Evolutionary conservation across 2,797 vertebrate species (phyloP).

Genomic region (Alcedo atthis): DNA sequence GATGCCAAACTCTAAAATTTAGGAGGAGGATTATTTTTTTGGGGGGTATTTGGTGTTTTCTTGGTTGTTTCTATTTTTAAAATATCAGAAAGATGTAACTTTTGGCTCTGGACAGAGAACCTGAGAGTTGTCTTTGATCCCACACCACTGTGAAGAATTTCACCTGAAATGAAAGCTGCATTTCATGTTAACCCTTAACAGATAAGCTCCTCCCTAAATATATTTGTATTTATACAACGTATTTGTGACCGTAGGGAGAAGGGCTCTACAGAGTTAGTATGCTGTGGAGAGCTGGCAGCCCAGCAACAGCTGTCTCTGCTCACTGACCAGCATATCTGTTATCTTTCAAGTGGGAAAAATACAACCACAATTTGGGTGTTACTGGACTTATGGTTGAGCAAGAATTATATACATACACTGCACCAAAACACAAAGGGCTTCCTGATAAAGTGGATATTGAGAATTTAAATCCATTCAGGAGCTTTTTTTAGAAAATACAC

Average conservation of each 20-base stretch:
- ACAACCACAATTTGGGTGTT: not conserved
- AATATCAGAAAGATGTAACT: not conserved
- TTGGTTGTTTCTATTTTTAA: not conserved
- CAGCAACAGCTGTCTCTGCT: not conserved
- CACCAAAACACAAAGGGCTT: not conserved
- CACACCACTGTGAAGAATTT: not conserved
- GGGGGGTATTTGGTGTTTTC: not conserved
- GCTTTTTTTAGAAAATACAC: not conserved
- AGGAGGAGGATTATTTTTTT: not conserved
- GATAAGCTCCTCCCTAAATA: not conserved
- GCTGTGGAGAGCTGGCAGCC: not conserved
- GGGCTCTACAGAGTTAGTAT: not conserved
- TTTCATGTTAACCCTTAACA: not conserved
- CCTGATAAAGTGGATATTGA: not conserved
- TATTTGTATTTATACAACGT: not conserved
- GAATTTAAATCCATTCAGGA: not conserved
- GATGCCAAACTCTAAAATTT: not conserved
- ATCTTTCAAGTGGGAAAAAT: not conserved
- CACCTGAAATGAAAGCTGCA: not conserved
- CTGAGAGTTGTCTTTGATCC: not conserved
- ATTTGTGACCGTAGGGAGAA: not conserved
- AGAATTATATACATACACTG: not conserved
- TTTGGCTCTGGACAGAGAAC: not conserved
- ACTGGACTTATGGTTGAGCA: not conserved
- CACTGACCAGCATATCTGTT: rapidly evolving